A percentile compares a stretch with the other conserved stretches of the same genome.
phyloP scores from a whole-genome alignment of 2,113 vertebrate species.

The Melospiza georgiana region DNA sequence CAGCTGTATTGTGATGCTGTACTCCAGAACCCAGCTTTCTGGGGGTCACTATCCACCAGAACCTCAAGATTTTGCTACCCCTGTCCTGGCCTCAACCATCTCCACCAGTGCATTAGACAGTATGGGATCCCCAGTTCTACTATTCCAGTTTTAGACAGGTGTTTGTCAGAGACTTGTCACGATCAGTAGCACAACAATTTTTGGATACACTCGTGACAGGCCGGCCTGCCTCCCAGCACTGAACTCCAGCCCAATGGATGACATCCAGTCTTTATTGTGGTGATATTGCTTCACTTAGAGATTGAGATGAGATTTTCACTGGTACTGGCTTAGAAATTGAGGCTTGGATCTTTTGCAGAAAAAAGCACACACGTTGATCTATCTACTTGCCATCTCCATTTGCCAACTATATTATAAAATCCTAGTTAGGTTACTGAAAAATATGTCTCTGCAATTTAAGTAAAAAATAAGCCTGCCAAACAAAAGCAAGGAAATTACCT shows the following conservation, averaged over 20 bases:
- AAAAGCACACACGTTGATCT: not conserved
- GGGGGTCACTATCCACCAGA: not conserved
- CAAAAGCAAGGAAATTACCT: slow-evolving; percentile 17
- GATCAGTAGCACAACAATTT: not conserved
- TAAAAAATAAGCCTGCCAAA: slow-evolving; percentile 22
- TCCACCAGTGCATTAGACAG: not conserved
- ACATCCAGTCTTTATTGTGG: not conserved
- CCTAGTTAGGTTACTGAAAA: not conserved
- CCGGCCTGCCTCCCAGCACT: not conserved
- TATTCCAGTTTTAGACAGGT: not conserved
- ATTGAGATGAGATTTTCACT: not conserved
- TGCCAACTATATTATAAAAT: not conserved
- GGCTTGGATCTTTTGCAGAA: not conserved
- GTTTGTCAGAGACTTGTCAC: not conserved
- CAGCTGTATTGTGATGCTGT: not conserved
- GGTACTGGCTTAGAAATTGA: not conserved
- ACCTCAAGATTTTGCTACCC: not conserved
- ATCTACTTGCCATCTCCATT: not conserved
- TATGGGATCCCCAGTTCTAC: not conserved
- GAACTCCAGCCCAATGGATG: not conserved
- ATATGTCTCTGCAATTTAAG: not conserved
- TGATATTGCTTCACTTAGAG: not conserved
- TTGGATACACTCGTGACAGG: not conserved
- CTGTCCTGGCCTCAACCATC: not conserved
- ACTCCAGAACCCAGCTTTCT: not conserved